These are phyloP conservation scores for Spilosoma lubricipeda DNA, from an alignment of 2,888 invertebrate species.

Conservation along the genomic window DNA sequence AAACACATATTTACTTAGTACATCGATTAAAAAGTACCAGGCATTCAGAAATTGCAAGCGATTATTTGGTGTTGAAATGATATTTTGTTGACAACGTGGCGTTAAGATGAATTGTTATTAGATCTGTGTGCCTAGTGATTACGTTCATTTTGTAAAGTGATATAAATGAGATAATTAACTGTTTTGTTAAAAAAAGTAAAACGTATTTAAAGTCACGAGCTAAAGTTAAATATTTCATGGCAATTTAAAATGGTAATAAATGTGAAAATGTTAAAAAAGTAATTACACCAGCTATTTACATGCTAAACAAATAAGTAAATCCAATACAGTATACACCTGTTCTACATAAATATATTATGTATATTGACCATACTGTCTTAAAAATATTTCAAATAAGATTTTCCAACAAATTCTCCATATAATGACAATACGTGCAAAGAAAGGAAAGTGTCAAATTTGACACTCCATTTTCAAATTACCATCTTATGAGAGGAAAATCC, in stretches of 20 bases:
- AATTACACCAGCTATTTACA: too few species aligned
- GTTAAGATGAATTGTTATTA: slow-evolving; percentile 36
- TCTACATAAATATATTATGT: too few species aligned
- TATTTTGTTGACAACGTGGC: slow-evolving; percentile 23
- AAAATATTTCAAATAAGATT: background rate
- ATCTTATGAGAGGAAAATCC: background rate
- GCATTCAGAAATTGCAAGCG: slow-evolving; percentile 19
- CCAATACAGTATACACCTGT: too few species aligned
- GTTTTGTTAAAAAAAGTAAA: background rate
- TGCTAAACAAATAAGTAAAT: background rate
- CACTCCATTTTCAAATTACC: background rate
- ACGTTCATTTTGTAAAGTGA: slow-evolving; percentile 8
- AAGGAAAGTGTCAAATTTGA: background rate
- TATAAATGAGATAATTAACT: background rate
- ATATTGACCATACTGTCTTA: background rate
- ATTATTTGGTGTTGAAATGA: slow-evolving; percentile 16
- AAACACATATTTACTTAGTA: slow-evolving; percentile 25
- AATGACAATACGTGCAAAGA: background rate
- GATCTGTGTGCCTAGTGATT: slow-evolving; percentile 26
- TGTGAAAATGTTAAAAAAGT: too few species aligned
- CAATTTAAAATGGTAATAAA: too few species aligned
- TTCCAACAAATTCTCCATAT: background rate
- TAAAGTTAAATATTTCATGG: too few species aligned
- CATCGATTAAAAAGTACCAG: slow-evolving; percentile 30
- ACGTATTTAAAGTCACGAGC: background rate